These are phyloP conservation scores for Chloromyia formosa DNA, from an alignment of 2,888 invertebrate species.

Conservation along the genomic window DNA sequence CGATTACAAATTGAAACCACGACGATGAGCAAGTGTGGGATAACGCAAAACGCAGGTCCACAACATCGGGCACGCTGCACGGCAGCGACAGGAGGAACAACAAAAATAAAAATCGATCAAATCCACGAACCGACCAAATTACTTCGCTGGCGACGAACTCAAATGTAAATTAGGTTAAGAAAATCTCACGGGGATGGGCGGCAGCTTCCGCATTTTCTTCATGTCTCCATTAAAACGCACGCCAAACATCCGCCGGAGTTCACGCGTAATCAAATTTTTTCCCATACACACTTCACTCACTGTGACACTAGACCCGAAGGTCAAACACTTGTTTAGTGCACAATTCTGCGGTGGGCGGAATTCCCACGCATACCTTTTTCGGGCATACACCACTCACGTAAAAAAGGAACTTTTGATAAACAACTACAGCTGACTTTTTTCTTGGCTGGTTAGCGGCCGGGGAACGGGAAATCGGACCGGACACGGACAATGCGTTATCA, in stretches of 20 bases:
- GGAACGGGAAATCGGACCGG: not conserved
- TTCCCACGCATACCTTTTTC: conserved; percentile 24
- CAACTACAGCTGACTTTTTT: conserved; percentile 45
- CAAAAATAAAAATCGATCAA: conserved; percentile 42
- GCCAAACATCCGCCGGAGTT: not conserved
- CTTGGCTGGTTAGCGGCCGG: not conserved
- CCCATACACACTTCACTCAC: not conserved
- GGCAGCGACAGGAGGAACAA: not conserved
- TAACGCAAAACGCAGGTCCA: conserved; percentile 36
- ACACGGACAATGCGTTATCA: not conserved
- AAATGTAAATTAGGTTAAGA: conserved; percentile 36
- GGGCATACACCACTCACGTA: not conserved
- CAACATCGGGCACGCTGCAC: conserved; percentile 1
- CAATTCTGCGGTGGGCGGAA: not conserved
- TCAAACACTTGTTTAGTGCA: conserved; percentile 43
- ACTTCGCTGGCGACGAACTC: conserved; percentile 26
- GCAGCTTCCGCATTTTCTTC: conserved; percentile 6
- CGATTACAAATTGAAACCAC: conserved; percentile 17
- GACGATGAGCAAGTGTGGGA: conserved; percentile 14
- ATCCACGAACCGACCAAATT: conserved; percentile 5
- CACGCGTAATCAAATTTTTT: not conserved
- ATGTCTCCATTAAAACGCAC: conserved; percentile 23
- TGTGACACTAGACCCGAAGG: conserved; percentile 47
- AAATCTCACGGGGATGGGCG: conserved; percentile 8
- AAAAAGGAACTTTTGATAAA: conserved; percentile 36